These are phyloP conservation scores for Idaea biselata DNA, from an alignment of 2,888 invertebrate species.

Conservation along the genomic window DNA sequence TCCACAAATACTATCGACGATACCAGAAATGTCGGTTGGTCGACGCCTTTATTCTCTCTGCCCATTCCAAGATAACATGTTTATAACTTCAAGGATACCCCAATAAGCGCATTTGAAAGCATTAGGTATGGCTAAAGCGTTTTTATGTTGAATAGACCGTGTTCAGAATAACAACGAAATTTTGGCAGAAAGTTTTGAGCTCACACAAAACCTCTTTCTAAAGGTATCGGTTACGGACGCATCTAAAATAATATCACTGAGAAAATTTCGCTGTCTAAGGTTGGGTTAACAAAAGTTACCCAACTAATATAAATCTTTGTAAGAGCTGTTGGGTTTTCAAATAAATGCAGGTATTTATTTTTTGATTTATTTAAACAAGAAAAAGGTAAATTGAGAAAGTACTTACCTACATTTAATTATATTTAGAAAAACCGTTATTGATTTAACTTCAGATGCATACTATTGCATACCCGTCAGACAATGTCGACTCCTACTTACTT, in stretches of 20 bases:
- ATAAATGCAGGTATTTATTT: no score
- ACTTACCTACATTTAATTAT: no score
- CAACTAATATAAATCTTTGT: constrained; percentile 1
- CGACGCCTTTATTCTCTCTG: neutral
- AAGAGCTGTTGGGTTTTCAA: neutral
- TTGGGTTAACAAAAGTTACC: constrained; percentile 4
- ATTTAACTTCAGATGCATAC: no score
- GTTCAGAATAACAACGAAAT: constrained; percentile 46
- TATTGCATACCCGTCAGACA: no score
- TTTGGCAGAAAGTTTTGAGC: constrained; percentile 48
- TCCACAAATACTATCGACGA: no score
- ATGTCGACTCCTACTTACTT: no score
- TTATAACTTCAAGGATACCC: constrained; percentile 32
- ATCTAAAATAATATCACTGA: constrained; percentile 44
- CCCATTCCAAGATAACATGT: constrained; percentile 7
- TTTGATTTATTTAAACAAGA: no score
- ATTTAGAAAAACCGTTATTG: no score
- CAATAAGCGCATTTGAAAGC: constrained; percentile 52
- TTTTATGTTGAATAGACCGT: constrained; percentile 56
- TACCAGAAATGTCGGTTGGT: neutral
- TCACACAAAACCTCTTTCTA: constrained; percentile 42
- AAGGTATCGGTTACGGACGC: constrained; percentile 38
- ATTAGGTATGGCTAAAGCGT: constrained; percentile 45
- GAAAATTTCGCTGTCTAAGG: constrained; percentile 13
- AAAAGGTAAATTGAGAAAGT: no score